Conservation (phyloP, 2,113 vertebrate species). For the Nestor notabilis region DNA sequence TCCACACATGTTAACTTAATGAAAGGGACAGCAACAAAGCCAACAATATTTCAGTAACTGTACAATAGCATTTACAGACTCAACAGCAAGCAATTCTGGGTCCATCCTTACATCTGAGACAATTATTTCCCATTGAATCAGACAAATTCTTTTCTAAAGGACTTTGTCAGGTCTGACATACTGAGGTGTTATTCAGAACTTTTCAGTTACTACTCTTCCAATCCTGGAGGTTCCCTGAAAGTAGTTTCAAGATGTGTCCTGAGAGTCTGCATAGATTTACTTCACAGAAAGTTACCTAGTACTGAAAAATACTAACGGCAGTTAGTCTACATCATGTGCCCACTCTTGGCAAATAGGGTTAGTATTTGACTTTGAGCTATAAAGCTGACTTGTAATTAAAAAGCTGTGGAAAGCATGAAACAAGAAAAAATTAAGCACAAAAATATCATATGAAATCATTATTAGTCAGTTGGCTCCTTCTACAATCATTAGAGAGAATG, state of each 20-base stretch:
- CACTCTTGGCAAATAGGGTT: not conserved
- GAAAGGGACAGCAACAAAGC: not conserved
- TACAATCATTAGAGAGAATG: not conserved
- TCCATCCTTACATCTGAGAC: not conserved
- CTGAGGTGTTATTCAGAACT: not conserved
- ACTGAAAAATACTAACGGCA: not conserved
- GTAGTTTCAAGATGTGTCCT: not conserved
- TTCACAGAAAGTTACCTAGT: not conserved
- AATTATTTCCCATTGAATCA: not conserved
- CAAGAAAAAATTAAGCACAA: not conserved
- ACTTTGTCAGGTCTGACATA: not conserved
- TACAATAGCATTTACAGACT: not conserved
- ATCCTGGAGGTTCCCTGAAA: not conserved
- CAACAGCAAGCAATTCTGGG: not conserved
- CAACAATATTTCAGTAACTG: not conserved
- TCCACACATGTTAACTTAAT: conserved; percentile 89
- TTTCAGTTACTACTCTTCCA: not conserved
- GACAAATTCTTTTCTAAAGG: not conserved
- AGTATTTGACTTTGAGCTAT: not conserved
- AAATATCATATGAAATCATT: not conserved
- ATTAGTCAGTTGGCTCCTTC: not conserved
- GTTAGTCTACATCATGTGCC: not conserved
- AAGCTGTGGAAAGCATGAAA: not conserved
- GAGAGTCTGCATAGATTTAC: not conserved
- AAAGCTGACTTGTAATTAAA: not conserved